phyloP scores from a whole-genome alignment of 2,113 vertebrate genomes.

The Zapus hudsonius region DNA sequence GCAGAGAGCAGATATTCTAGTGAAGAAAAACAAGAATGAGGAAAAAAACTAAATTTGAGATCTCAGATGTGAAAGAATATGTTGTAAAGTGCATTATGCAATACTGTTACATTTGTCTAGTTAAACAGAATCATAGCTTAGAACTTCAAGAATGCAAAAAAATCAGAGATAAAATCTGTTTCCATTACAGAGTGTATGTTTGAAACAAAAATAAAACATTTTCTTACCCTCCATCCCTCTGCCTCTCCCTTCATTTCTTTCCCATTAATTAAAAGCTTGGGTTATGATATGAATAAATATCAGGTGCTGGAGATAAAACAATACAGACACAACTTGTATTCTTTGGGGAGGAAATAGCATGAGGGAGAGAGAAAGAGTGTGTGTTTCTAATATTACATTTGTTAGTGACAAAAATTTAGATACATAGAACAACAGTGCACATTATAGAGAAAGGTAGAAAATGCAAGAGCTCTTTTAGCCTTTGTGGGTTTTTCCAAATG shows the following conservation, averaged over 20 bases:
- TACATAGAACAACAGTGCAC: not conserved
- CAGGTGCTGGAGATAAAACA: not conserved
- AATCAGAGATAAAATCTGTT: not conserved
- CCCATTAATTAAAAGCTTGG: not conserved
- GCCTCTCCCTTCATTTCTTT: not conserved
- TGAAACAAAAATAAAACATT: not conserved
- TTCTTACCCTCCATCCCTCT: not conserved
- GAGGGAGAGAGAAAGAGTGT: not conserved
- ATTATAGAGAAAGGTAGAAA: not conserved
- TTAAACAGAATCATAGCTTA: conserved; percentile 4
- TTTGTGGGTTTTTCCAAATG: not conserved
- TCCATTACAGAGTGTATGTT: not conserved
- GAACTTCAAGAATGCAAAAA: not conserved
- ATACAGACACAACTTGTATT: not conserved
- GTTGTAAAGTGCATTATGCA: not conserved
- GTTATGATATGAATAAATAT: not conserved
- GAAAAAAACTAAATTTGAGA: not conserved
- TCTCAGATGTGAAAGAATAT: not conserved
- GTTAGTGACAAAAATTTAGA: not conserved
- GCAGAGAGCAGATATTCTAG: not conserved
- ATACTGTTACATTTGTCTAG: not conserved
- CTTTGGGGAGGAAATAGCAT: not conserved
- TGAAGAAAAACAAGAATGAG: not conserved
- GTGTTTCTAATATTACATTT: not conserved
- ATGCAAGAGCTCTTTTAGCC: not conserved